Evolutionary conservation across 2,113 vertebrate genomes (phyloP).

Genomic region (Melanotaenia duboulayi): DNA sequence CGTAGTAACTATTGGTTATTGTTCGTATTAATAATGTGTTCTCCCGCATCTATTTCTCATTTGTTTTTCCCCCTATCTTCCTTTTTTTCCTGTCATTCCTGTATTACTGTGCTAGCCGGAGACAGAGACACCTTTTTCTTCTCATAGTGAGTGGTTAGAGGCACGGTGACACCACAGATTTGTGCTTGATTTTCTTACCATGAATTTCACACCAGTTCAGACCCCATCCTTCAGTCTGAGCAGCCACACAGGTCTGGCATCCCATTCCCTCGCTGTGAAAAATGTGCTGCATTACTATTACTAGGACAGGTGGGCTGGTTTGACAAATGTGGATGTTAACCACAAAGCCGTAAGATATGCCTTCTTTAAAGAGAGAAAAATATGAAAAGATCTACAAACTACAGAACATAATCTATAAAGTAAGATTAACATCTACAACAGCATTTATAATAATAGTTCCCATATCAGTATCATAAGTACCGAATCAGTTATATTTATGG

Average conservation of each 20-base stretch:
- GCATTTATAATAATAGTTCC: background rate
- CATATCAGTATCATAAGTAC: too few species aligned
- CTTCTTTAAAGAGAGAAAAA: constrained; percentile 14
- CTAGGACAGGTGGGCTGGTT: constrained; percentile 31
- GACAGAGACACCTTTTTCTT: constrained; percentile 10
- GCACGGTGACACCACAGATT: constrained; percentile 33
- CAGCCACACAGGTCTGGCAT: constrained; percentile 29
- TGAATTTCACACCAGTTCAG: constrained; percentile 13
- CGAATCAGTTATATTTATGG: too few species aligned
- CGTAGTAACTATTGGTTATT: background rate
- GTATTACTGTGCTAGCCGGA: constrained; percentile 31
- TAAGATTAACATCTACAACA: background rate
- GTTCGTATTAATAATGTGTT: background rate
- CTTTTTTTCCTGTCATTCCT: background rate
- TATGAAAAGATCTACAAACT: constrained; percentile 1
- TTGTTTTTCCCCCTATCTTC: background rate
- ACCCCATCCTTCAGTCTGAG: constrained; percentile 56
- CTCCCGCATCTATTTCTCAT: background rate
- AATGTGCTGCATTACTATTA: constrained; percentile 39
- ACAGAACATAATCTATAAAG: background rate
- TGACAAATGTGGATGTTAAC: constrained; percentile 32
- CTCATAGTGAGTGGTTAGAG: constrained; percentile 1
- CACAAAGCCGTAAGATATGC: constrained; percentile 10
- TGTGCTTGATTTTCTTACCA: constrained; percentile 8
- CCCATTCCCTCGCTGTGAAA: background rate